Percentiles rank a stretch among this genome's conserved stretches.
These are phyloP conservation scores for Periparus ater DNA, from an alignment of 2,797 vertebrate species.

Conservation along the genomic window DNA sequence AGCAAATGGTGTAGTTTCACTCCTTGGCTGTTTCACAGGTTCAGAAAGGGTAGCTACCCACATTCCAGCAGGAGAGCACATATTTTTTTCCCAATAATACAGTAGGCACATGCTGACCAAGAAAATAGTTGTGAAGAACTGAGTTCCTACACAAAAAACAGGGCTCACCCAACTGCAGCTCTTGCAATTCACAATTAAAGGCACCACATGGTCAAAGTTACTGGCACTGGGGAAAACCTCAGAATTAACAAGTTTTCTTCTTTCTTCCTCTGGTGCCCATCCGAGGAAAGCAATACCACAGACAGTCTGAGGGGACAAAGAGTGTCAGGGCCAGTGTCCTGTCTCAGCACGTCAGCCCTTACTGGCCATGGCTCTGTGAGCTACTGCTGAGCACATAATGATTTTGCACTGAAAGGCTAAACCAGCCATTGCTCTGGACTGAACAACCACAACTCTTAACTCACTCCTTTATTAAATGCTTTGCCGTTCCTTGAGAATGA, in stretches of 20 bases:
- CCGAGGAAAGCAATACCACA: neutral
- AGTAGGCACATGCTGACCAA: neutral
- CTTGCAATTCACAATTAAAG: neutral
- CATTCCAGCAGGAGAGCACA: neutral
- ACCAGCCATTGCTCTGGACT: neutral
- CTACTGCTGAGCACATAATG: neutral
- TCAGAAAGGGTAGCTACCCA: neutral
- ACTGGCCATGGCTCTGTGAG: neutral
- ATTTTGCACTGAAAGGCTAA: neutral
- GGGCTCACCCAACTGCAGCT: neutral
- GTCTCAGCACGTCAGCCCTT: neutral
- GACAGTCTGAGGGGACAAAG: neutral
- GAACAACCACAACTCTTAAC: conserved; percentile 14
- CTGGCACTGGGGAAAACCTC: neutral
- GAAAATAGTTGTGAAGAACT: neutral
- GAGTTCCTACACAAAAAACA: neutral
- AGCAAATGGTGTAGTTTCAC: neutral
- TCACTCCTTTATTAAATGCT: conserved; percentile 34
- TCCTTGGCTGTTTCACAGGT: neutral
- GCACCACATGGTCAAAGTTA: neutral
- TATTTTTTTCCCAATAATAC: neutral
- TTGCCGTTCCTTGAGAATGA: conserved; percentile 24
- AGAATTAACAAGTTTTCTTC: neutral
- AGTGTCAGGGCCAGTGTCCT: neutral
- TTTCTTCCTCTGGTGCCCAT: neutral